Evolutionary conservation across 2,113 vertebrate species (phyloP).

Genomic region (Etia nguti): DNA sequence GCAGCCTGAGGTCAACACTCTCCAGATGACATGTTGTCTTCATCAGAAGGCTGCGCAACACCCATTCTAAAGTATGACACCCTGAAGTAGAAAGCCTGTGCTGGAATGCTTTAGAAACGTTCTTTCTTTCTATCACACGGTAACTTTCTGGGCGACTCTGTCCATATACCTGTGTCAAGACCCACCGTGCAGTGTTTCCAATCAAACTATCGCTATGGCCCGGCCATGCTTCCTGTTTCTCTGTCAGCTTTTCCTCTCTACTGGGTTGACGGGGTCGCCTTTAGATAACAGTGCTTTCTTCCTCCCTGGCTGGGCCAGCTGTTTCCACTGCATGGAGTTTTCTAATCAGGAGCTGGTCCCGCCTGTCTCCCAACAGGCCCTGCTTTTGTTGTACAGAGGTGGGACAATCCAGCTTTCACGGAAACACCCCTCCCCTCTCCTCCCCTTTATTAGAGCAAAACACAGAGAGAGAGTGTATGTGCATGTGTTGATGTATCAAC

Average conservation of each 20-base stretch:
- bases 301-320: slow-evolving; percentile 45
- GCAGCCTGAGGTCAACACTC: slow-evolving; percentile 34
- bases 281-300: slow-evolving; percentile 49
- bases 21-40: slow-evolving; percentile 31
- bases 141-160: background rate
- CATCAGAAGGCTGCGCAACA: background rate
- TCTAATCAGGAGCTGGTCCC: slow-evolving; percentile 49
- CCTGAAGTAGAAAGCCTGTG: background rate
- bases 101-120: slow-evolving; percentile 6
- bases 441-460: slow-evolving; percentile 9
- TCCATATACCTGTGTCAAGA: slow-evolving; percentile 23
- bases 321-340: slow-evolving; percentile 59
- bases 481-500: slow-evolving; percentile 31
- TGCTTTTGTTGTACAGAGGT: slow-evolving; percentile 40
- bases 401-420: slow-evolving; percentile 8
- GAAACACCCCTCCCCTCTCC: background rate
- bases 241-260: slow-evolving; percentile 38
- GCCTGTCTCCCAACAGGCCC: slow-evolving; percentile 21
- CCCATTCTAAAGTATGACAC: slow-evolving; percentile 41
- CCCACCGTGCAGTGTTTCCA: slow-evolving; percentile 1
- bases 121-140: background rate
- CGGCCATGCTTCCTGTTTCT: slow-evolving; percentile 56
- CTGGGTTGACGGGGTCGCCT: slow-evolving; percentile 12
- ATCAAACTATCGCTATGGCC: background rate
- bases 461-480: background rate